phyloP scores from a whole-genome alignment of 2,113 vertebrate species.

The Dinomys branickii region DNA sequence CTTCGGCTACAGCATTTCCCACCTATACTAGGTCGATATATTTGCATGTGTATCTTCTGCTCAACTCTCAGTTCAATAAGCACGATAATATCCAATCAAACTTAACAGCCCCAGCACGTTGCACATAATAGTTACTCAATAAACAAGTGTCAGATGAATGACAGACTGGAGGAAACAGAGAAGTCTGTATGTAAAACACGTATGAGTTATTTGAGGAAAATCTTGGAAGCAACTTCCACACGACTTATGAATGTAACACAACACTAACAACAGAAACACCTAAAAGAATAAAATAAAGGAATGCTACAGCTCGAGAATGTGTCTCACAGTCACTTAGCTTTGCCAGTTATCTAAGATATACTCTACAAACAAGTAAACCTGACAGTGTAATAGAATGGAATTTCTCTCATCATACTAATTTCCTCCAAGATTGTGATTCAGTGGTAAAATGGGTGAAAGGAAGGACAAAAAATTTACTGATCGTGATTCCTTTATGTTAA shows the following conservation, averaged over 20 bases:
- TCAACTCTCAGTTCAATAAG: slow-evolving; percentile 5
- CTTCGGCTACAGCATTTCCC: background rate
- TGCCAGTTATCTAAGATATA: slow-evolving; percentile 32
- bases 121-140: background rate
- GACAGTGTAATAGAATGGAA: background rate
- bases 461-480: background rate
- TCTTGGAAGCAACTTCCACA: background rate
- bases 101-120: background rate
- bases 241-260: background rate
- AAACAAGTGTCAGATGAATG: slow-evolving; percentile 18
- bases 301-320: background rate
- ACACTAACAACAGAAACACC: background rate
- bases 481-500: slow-evolving; percentile 3
- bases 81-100: background rate
- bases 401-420: background rate
- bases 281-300: background rate
- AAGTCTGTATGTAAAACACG: slow-evolving; percentile 41
- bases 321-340: background rate
- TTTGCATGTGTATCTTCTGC: background rate
- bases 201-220: background rate
- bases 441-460: slow-evolving; percentile 1
- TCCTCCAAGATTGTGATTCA: slow-evolving; percentile 14
- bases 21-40: background rate
- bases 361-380: background rate
- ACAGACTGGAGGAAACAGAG: background rate